Evolutionary conservation across 2,888 invertebrate species (phyloP), one percentile per base, ranked within the genome.

Genomic region (Dinocampus coccinellae): DNA sequence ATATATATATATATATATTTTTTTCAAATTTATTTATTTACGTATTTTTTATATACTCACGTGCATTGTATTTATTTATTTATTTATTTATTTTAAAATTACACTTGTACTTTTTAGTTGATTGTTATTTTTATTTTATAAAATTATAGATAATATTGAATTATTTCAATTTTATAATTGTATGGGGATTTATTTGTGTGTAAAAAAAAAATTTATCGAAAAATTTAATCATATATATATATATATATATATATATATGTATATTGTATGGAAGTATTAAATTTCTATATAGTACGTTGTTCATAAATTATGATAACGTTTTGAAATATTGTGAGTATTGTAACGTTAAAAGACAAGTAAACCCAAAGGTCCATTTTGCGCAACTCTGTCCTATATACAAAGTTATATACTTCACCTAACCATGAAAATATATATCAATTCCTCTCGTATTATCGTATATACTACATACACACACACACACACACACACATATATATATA

Each of bases 311-410:
- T 29, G 29, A 7, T 29, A 29, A 4, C 3, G 3, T 4, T 29
- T 3, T 16, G 16, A 20, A 47, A 16, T n/a, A 7, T 3, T 47
- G 9, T 47, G 16, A 47, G 7, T 47, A 16, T 47, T 3, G 16
- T 16, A 47, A 47, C 1, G 47, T 47, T n/a, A 47, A 47, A n/a
- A 16, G 16, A 16, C 10, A 66, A 53, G 7, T 6, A 47, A 47
- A 47, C 47, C 47, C 47, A 47, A 16, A 47, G 47, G 47, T 47
- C 47, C 47, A 47, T 47, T 47, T 47, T 7, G 16, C 16, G 47
- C 47, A 47, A 47, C 47, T 47, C n/a, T 47, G 47, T 47, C 47
- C 47, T 47, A 47, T 47, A 47, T 47, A 47, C 47, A 47, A 47
- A 47, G 16, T 47, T n/a, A 16, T 47, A 47, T 16, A n/a, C n/a